Base-by-base conservation (phyloP, 2,888 invertebrate species). In the Euplexia lucipara region DNA sequence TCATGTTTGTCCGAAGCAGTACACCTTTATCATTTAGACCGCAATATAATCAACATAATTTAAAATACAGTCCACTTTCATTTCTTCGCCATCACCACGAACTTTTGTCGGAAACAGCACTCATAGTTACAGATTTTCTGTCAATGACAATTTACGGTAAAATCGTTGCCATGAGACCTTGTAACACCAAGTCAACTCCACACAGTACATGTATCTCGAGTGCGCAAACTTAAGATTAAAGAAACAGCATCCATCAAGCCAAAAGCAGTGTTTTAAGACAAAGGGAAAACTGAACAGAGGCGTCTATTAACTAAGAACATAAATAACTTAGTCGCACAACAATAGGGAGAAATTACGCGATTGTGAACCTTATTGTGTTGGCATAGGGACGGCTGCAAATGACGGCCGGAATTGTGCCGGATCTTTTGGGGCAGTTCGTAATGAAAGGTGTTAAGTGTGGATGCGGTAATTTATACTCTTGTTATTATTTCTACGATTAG, bases 281-380 rank as follows among this genome's bases (percentile, higher is more conserved):
- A 81, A 68, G 70, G 75, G 76, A 74, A 71, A 78, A 70, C 70
- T 79, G 70, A 70, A 75, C 74, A 79, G 67, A 75, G 73, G 56
- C 77, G 64, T 78, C 81, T 84, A 82, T 84, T 84, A 84, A 84
- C 81, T 84, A 75, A 59, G 73, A 70, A 79, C 83, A 83, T 84
- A 84, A 84, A 84, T 84, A 84, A 84, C 83, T 81, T 78, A 77
- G 78, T 58, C 70, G 26, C 63, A 47, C 53, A 78, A 79, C 74
- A 79, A 80, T 73, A n/a, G 48, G 78, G 41, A 20, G 60, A 48
- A 63, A 49, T 59, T 52, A 64, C 20, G 45, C 58, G 53, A 81
- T 67, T 65, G 60, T 70, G n/a, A 41, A 60, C 73, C 73, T 75
- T 80, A 69, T 65, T 57, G 65, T 61, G 60, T 66, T 49, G 47